Percentiles rank a stretch among this genome's conserved stretches.
phyloP scores from a whole-genome alignment of 2,113 vertebrate genomes.

The Cyphomyrus discorhynchus region DNA sequence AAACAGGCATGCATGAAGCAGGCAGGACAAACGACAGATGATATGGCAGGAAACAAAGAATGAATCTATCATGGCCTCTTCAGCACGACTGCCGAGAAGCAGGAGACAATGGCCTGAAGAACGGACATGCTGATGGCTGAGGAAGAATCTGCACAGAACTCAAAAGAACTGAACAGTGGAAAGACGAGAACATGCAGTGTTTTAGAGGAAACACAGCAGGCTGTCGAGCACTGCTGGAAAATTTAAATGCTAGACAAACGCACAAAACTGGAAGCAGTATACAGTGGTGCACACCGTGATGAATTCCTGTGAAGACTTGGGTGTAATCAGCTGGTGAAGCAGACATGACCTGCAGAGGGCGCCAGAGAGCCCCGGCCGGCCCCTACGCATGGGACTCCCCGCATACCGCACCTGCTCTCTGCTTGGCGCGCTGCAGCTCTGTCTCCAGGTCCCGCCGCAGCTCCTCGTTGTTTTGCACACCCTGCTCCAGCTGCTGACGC shows the following conservation, averaged over 20 bases:
- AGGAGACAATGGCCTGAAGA: neutral
- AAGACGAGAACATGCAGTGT: neutral
- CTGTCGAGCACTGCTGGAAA: neutral
- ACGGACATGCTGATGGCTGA: neutral
- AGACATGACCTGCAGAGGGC: neutral
- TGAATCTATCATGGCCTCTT: neutral
- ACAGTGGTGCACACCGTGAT: neutral
- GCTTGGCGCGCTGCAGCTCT: constrained; percentile 67
- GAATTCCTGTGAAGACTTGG: neutral
- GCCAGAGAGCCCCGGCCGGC: neutral
- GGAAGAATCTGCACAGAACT: neutral
- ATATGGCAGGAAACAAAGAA: constrained; percentile 9
- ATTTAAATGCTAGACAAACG: neutral
- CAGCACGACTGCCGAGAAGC: neutral
- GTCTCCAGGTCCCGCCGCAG: constrained; percentile 72
- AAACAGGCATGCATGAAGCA: constrained; percentile 22
- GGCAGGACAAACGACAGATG: constrained; percentile 12
- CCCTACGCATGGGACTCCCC: constrained; percentile 21
- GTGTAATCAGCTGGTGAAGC: neutral
- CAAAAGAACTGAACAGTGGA: neutral
- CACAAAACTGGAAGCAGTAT: neutral
- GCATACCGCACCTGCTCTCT: constrained; percentile 66
- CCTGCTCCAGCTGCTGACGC: constrained; percentile 75
- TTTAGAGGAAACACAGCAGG: neutral
- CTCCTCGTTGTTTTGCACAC: constrained; percentile 67